Evolutionary conservation across 2,888 invertebrate genomes (phyloP).

Genomic region (Odontocerum albicorne): DNA sequence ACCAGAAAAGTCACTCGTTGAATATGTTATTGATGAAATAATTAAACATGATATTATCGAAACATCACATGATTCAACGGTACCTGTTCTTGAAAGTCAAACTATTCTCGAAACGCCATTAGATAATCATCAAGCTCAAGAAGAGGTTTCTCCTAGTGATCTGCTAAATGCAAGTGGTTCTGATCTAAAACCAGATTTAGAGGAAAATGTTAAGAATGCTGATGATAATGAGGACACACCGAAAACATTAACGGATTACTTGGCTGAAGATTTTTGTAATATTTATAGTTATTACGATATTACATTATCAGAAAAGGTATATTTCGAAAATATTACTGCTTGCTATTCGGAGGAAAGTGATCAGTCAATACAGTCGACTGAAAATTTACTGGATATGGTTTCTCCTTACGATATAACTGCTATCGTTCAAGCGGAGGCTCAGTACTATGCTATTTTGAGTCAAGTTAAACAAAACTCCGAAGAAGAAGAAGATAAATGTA

Average conservation of each 20-base stretch:
- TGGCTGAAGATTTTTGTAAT: conserved; percentile 11
- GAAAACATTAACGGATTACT: background rate
- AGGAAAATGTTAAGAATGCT: background rate
- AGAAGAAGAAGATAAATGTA: conserved; percentile 1
- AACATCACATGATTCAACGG: too few species aligned
- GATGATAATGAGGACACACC: background rate
- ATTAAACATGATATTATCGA: too few species aligned
- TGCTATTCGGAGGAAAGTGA: background rate
- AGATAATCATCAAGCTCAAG: too few species aligned
- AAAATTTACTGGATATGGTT: background rate
- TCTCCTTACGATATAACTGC: conserved; percentile 16
- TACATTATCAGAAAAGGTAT: conserved; percentile 40
- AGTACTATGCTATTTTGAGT: conserved; percentile 11
- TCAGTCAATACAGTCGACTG: background rate
- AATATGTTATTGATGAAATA: too few species aligned
- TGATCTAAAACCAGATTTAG: too few species aligned
- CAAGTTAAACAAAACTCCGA: conserved; percentile 1
- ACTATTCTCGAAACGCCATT: too few species aligned
- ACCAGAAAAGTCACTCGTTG: too few species aligned
- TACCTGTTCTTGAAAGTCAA: too few species aligned
- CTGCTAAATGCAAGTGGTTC: too few species aligned
- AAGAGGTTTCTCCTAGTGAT: too few species aligned
- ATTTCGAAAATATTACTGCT: background rate
- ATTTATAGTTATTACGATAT: conserved; percentile 40
- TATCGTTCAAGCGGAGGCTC: conserved; percentile 13